Evolutionary conservation across 2,888 invertebrate genomes (phyloP).

Genomic region (Macrosoma leucophasiata): DNA sequence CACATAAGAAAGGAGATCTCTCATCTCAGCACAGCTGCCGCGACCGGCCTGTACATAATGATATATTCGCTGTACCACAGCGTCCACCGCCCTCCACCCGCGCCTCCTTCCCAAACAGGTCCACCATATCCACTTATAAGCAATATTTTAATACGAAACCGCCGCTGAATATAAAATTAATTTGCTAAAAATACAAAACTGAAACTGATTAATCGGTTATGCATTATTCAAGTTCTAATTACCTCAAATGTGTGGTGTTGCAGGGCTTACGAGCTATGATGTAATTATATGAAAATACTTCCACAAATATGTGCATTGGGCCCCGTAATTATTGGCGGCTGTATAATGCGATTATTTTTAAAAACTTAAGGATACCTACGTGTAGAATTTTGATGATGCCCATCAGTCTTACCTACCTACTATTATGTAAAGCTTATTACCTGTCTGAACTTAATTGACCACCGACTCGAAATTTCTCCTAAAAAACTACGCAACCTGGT

Average conservation of each 20-base stretch:
- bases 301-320: too few species aligned
- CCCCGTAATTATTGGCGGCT: too few species aligned
- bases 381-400: too few species aligned
- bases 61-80: constrained; percentile 51
- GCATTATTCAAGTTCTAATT: constrained; percentile 51
- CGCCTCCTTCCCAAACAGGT: constrained; percentile 46
- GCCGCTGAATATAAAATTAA: constrained; percentile 58
- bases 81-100: constrained; percentile 33
- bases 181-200: constrained; percentile 45
- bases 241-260: constrained; percentile 31
- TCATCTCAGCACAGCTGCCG: constrained; percentile 43
- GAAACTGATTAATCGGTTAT: constrained; percentile 48
- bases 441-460: too few species aligned
- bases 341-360: too few species aligned
- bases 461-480: too few species aligned
- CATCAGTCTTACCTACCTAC: too few species aligned
- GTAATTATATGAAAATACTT: too few species aligned
- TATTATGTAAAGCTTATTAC: too few species aligned
- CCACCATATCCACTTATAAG: constrained; percentile 54
- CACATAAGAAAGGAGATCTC: constrained; percentile 48
- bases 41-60: constrained; percentile 38
- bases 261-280: too few species aligned
- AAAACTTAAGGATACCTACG: too few species aligned
- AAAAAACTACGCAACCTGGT: too few species aligned
- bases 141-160: constrained; percentile 62